A percentile compares a stretch with the other conserved stretches of the same genome.
Evolutionary conservation across 2,113 vertebrate species (phyloP).

Genomic region (Physeter macrocephalus): DNA sequence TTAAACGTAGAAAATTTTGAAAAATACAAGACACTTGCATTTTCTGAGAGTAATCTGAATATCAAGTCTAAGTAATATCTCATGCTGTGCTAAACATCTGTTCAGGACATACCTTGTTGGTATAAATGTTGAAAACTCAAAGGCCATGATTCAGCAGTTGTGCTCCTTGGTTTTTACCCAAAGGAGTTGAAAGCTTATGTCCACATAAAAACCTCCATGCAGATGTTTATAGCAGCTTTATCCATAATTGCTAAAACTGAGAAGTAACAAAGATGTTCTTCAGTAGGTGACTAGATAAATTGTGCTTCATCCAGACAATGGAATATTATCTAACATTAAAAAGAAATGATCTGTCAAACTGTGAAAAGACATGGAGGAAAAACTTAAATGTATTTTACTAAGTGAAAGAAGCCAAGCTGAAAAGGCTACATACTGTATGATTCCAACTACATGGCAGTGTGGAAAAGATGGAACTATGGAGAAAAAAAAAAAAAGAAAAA

Average conservation of each 20-base stretch:
- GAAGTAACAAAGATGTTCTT: neutral
- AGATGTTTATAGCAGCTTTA: neutral
- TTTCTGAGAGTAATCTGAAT: neutral
- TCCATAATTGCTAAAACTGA: neutral
- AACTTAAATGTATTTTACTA: neutral
- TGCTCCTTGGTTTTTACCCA: neutral
- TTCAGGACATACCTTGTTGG: neutral
- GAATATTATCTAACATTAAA: neutral
- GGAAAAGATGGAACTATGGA: neutral
- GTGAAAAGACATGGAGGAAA: neutral
- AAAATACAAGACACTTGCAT: neutral
- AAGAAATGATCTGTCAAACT: neutral
- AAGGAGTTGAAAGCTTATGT: neutral
- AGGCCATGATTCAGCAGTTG: neutral
- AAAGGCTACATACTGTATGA: neutral
- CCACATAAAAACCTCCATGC: neutral
- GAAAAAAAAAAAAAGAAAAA: neutral
- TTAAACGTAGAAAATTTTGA: neutral
- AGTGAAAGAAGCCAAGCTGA: neutral
- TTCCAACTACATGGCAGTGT: neutral
- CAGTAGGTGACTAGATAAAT: neutral
- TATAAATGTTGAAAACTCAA: slow-evolving; percentile 11
- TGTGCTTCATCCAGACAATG: neutral
- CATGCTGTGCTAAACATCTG: neutral
- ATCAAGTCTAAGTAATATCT: neutral